Conservation (phyloP, 2,797 vertebrate species). For the Tokudaia tokunoshimensis region DNA sequence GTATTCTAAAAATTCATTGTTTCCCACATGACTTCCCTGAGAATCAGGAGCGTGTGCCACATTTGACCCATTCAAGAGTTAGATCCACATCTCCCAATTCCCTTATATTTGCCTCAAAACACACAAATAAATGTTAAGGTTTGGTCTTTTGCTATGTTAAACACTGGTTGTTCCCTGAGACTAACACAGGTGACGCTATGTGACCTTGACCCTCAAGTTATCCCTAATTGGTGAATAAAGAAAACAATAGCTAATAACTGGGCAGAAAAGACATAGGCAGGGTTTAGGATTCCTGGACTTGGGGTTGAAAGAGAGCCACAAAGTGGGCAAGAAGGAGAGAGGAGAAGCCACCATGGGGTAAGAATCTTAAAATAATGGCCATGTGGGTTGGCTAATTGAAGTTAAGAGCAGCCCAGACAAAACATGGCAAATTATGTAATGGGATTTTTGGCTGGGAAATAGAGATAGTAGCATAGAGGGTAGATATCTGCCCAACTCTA, state of each 20-base stretch:
- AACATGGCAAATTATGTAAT: not conserved
- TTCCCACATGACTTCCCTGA: not conserved
- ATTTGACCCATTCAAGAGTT: too few relatives aligned
- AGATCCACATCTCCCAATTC: not conserved
- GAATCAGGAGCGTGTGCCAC: not conserved
- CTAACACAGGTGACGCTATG: not conserved
- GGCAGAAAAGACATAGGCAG: not conserved
- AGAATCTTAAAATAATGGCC: not conserved
- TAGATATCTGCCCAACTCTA: too few relatives aligned
- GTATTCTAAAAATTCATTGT: not conserved
- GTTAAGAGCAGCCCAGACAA: not conserved
- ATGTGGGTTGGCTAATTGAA: not conserved
- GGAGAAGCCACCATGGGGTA: not conserved
- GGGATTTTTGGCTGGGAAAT: too few relatives aligned
- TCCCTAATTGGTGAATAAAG: not conserved
- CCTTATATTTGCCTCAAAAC: not conserved
- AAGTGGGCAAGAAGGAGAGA: not conserved
- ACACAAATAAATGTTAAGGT: not conserved
- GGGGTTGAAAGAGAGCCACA: not conserved
- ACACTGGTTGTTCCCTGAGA: not conserved
- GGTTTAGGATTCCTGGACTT: not conserved
- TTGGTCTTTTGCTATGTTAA: not conserved
- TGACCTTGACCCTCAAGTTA: not conserved
- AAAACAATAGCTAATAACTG: not conserved
- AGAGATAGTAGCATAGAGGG: too few relatives aligned